phyloP scores from a whole-genome alignment of 2,888 invertebrate genomes.

The Ceriagrion tenellum region DNA sequence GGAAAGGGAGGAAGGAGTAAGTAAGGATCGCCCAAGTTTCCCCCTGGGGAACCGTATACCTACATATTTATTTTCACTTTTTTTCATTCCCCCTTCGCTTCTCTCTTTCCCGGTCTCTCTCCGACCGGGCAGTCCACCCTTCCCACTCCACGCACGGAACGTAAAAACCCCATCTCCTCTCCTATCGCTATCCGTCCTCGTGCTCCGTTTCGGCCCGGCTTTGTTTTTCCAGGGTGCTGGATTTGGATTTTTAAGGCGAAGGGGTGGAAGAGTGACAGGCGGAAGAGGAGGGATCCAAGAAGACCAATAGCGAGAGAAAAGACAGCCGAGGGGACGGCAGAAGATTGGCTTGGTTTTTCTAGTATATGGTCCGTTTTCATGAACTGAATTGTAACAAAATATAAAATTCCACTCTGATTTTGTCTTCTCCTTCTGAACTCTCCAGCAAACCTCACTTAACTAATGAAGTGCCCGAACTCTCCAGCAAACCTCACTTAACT shows the following conservation, averaged over 20 bases:
- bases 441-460: too few species aligned
- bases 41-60: neutral
- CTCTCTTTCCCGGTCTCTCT: neutral
- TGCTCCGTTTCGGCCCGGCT: neutral
- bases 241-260: neutral
- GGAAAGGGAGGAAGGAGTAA: neutral
- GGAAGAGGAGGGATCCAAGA: neutral
- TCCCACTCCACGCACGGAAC: neutral
- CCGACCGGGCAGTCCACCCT: neutral
- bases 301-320: too few species aligned
- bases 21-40: neutral
- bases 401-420: too few species aligned
- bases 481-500: too few species aligned
- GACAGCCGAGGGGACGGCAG: too few species aligned
- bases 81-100: neutral
- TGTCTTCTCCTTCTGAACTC: too few species aligned
- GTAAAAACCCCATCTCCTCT: neutral
- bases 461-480: too few species aligned
- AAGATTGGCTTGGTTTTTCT: too few species aligned
- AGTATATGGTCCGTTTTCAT: neutral
- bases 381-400: neutral
- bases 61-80: neutral
- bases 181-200: neutral
- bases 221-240: neutral
- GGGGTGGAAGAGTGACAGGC: neutral